Base-by-base conservation (phyloP, 2,113 vertebrate species). In the Varanus komodoensis region DNA sequence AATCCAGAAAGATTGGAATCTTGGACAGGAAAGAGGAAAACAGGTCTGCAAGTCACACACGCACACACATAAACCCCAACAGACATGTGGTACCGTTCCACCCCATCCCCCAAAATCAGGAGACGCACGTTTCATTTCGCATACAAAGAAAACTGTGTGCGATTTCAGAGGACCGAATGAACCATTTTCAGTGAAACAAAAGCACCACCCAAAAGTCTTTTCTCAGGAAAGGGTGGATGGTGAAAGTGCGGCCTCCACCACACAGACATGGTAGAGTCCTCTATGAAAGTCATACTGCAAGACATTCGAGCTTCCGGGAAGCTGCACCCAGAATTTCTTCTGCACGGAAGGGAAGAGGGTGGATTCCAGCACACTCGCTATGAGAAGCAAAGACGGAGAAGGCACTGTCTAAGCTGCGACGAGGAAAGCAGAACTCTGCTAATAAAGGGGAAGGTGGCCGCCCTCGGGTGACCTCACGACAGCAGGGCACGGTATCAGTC, bases 191-290 rank as follows among this genome's bases (percentile, higher is more conserved):
- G 75, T 6, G 48, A 57, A 11, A 19, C 6, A 9, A 80, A 77
- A 84, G 82, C 27, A 69, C 48, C 61, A 19, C 68, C 54, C 19
- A 17, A 11, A 44, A 21, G 25, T 29, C 29, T 32, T 27, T 29
- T 54, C 21, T 12, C 2, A 3, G 25, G 2, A n/a, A 12, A n/a
- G 44, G 19, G 29, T 32, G 4, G 8, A 11, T 44, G 2, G 0
- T 23, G 29, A 25, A 61, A 74, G 12, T 29, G 8, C 6, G 38
- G 14, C 75, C 6, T 6, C 50, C 38, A 15, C n/a, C 57, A 6
- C 52, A 74, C 71, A 54, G 32, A 44, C 3, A 27, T 2, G 2
- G 54, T 2, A 27, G 23, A n/a, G 9, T 14, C 11, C 3, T 34
- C 21, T 68, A 57, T 3, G 7, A 52, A 61, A 84, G 52, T 68